phyloP scores from a whole-genome alignment of 2,888 invertebrate genomes.

The Callimorpha dominula region DNA sequence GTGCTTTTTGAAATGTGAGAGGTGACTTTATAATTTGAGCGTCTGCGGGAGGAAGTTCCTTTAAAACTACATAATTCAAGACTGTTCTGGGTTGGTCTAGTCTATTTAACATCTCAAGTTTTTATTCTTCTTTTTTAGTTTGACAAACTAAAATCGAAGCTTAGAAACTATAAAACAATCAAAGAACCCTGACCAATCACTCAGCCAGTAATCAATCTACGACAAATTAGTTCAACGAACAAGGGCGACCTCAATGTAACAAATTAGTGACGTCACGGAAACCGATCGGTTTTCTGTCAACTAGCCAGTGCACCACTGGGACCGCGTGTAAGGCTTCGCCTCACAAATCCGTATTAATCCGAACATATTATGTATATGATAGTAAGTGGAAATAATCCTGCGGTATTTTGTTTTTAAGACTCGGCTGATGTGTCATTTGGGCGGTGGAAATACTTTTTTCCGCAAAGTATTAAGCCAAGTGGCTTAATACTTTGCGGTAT shows the following conservation, averaged over 20 bases:
- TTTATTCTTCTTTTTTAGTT: background rate
- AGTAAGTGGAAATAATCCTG: no score
- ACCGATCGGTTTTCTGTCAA: constrained; percentile 11
- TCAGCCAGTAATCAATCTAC: background rate
- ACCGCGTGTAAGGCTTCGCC: background rate
- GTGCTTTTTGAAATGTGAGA: background rate
- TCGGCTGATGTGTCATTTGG: background rate
- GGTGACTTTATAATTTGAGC: no score
- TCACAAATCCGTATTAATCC: background rate
- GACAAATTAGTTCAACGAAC: constrained; percentile 15
- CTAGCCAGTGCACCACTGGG: background rate
- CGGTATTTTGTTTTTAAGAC: no score
- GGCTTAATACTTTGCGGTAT: no score
- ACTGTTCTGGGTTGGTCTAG: no score
- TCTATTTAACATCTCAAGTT: background rate
- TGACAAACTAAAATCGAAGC: background rate
- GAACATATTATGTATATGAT: no score
- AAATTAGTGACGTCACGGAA: constrained; percentile 16
- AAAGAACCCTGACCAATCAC: background rate
- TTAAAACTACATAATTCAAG: no score
- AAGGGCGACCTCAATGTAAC: constrained; percentile 10
- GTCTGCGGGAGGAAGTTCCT: no score
- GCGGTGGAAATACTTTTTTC: background rate
- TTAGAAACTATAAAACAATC: background rate
- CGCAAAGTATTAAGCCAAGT: no score